Conservation (phyloP, 2,113 vertebrate species). For the Columba livia region DNA sequence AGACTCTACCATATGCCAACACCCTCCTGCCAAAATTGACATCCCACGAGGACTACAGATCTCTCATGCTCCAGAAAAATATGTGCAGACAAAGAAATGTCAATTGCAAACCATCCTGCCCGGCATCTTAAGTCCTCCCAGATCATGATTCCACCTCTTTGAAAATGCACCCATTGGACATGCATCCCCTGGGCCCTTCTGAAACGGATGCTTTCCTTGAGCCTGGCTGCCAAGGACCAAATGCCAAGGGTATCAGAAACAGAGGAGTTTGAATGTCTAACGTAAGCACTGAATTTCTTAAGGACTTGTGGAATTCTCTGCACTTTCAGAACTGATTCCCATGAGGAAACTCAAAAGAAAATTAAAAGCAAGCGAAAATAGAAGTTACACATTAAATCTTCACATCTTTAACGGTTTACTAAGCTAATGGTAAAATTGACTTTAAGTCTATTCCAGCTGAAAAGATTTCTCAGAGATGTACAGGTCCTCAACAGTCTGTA, state of each 20-base stretch:
- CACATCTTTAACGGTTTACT: background rate
- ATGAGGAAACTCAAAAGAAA: background rate
- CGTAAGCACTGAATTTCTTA: background rate
- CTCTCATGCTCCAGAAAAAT: constrained; percentile 35
- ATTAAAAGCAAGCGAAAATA: constrained; percentile 20
- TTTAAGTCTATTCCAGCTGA: background rate
- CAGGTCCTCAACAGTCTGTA: background rate
- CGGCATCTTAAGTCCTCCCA: background rate
- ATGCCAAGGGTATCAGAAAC: background rate
- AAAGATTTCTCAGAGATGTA: background rate
- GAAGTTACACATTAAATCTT: background rate
- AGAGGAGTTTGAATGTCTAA: background rate
- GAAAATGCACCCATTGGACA: background rate
- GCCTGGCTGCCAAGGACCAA: background rate
- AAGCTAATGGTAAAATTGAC: background rate
- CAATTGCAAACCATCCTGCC: constrained; percentile 25
- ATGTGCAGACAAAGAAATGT: constrained; percentile 38
- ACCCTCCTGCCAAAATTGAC: constrained; percentile 49
- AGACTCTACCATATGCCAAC: constrained; percentile 6
- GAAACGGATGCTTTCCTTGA: background rate
- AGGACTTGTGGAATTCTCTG: background rate
- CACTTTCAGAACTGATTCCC: background rate
- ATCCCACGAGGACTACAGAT: background rate
- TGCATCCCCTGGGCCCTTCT: background rate
- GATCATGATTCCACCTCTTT: background rate